Base-by-base conservation (phyloP, 2,113 vertebrate genomes). In the Rhipidura dahli region DNA sequence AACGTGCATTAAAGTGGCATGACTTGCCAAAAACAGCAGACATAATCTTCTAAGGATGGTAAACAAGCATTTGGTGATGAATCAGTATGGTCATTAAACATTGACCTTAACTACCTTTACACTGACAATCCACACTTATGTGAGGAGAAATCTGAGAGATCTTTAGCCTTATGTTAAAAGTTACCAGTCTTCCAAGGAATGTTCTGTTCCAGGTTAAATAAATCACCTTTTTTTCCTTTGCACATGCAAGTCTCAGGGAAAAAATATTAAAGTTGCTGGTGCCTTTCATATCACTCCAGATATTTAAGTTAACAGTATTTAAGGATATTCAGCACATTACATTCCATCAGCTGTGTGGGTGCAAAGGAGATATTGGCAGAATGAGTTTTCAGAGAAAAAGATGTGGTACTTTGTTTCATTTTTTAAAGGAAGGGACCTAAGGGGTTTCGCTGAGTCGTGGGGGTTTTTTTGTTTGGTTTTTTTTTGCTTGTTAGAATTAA, bases 361-460 rank as follows among this genome's bases (percentile, higher is more conserved):
- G 40, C 26, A 88, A 83, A 80, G 35, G 6, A 88, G n/a, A 42
- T 63, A 69, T 6, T 77, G 54, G 22, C 50, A 94, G 26, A 71
- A 79, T 14, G 2, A 37, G 4, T 13, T 80, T 88, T 86, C 17
- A 2, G 8, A 31, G 33, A 8, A 63, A 73, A 83, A 77, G 14
- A 9, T 13, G 6, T 14, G 9, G 9, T 37, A 23, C 1, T 87
- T 78, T 33, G 45, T 59, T 81, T 87, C 5, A n/a, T 39, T 91
- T 91, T 90, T 66, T 53, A 35, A 68, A 65, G 22, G 16, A 33
- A 86, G 31, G 49, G 6, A 59, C 12, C 69, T 40, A 71, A 44
- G 4, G 1, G 0, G 1, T n/a, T 51, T 33, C 3, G 4, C 21
- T 33, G 23, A n/a, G 5, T 56, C 51, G n/a, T n/a, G n/a, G 6